Evolutionary conservation across 2,888 invertebrate species (phyloP), one percentile per base, ranked within the genome.

Genomic region (Nymphalis urticae): DNA sequence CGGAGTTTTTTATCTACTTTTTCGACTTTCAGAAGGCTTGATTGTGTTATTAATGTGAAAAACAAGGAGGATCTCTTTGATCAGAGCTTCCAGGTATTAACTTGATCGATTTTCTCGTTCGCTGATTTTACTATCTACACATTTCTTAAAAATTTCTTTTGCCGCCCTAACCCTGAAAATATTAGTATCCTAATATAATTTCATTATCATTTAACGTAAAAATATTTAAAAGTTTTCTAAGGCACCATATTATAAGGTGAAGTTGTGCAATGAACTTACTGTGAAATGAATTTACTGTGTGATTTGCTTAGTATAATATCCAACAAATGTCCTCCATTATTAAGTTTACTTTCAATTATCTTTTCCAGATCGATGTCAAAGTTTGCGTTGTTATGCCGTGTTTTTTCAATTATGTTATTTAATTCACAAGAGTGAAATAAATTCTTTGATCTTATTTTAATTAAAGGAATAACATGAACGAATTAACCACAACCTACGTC

Each of bases 51-150:
- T 7, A 81, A 21, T 21, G 21, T 21, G 82, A 62, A 82, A 76
- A 24, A 77, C 71, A 1, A 81, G 73, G 27, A 82, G 77, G 56
- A 77, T 79, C 67, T 82, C 82, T 65, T 82, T 82, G 24, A 82
- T 80, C n/a, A 79, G 78, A 4, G 79, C 79, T 68, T 83, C 82
- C 0, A 83, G 76, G 68, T 82, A 83, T 82, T 82, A 82, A 83
- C 82, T 67, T 82, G 74, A 32, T 72, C 76, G 42, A 83, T 68
- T 48, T 83, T 79, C 27, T 77, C 70, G 58, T 71, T 75, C 8
- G 77, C 80, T 7, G 80, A 76, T 60, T 72, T 76, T 60, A 32
- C 72, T 78, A 13, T 65, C 48, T 2, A 77, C 72, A 51, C 82
- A 75, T 2, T 75, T 69, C 13, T 77, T 75, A 42, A 79, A 79